A percentile compares a stretch with the other conserved stretches of the same genome.
phyloP scores from a whole-genome alignment of 2,888 invertebrate species.

The Lordiphosa fenestrarum region DNA sequence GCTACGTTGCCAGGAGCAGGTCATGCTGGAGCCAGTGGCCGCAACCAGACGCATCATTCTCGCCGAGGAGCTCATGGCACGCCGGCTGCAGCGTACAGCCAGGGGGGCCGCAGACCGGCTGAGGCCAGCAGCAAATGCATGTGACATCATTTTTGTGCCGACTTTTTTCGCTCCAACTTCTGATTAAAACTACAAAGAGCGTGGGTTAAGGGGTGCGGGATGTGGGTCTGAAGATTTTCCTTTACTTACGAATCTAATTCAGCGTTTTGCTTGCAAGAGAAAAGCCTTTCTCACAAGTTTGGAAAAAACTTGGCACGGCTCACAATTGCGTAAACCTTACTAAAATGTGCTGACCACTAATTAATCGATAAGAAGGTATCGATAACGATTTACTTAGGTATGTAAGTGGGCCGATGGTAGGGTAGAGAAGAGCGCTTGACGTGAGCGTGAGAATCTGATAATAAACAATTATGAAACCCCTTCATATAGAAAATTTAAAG shows the following conservation, averaged over 20 bases:
- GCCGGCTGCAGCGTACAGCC: conserved; percentile 56
- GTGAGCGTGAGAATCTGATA: too few species aligned
- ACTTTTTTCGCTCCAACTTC: conserved; percentile 14
- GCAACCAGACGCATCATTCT: conserved; percentile 47
- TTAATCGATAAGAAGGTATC: not conserved
- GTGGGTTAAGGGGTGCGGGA: not conserved
- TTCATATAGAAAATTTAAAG: too few species aligned
- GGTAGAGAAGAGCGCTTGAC: not conserved
- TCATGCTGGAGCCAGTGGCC: conserved; percentile 16
- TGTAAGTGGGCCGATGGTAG: too few species aligned
- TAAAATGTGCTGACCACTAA: conserved; percentile 56
- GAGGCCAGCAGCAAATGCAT: conserved; percentile 70
- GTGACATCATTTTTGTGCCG: conserved; percentile 50
- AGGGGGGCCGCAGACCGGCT: conserved; percentile 53
- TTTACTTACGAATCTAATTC: conserved; percentile 18
- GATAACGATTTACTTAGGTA: conserved; percentile 3
- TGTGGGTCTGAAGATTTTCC: not conserved
- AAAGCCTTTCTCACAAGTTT: conserved; percentile 18
- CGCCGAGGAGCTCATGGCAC: conserved; percentile 58
- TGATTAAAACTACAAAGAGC: conserved; percentile 19
- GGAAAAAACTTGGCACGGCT: conserved; percentile 19
- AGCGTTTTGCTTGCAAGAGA: conserved; percentile 14
- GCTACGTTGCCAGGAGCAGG: conserved; percentile 31
- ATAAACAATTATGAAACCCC: too few species aligned
- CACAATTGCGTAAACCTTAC: conserved; percentile 78